Evolutionary conservation across 2,888 invertebrate genomes (phyloP).

Genomic region (Gisinianus flammeolus): DNA sequence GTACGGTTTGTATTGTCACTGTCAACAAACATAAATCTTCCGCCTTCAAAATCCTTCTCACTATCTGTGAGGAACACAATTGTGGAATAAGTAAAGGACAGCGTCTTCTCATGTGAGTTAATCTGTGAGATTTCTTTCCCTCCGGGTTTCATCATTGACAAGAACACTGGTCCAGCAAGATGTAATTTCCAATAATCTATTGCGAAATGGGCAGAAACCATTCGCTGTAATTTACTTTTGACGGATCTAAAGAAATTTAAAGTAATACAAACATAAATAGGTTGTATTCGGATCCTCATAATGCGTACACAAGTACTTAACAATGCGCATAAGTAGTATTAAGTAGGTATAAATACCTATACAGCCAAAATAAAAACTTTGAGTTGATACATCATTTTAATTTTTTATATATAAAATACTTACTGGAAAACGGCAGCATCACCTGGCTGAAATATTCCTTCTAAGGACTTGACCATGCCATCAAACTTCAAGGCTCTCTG

Average conservation of each 20-base stretch:
- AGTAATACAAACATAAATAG: neutral
- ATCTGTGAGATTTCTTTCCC: conserved; percentile 29
- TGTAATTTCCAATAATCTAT: conserved; percentile 71
- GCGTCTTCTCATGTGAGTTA: conserved; percentile 11
- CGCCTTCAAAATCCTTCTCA: conserved; percentile 78
- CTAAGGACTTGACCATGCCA: neutral
- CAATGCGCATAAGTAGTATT: too few relatives aligned
- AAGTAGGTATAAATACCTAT: too few relatives aligned
- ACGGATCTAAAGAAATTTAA: conserved; percentile 65
- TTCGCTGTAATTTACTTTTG: conserved; percentile 77
- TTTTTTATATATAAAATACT: neutral
- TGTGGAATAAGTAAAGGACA: conserved; percentile 70
- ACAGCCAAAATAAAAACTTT: neutral
- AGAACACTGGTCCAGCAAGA: conserved; percentile 85
- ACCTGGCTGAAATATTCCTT: conserved; percentile 9
- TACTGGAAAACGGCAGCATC: conserved; percentile 30
- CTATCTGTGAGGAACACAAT: conserved; percentile 80
- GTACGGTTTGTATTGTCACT: conserved; percentile 70
- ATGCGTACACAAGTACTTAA: neutral
- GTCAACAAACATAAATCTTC: conserved; percentile 80
- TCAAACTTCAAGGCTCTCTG: conserved; percentile 28
- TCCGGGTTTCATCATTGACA: conserved; percentile 65
- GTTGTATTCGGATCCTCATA: neutral
- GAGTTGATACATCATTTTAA: neutral
- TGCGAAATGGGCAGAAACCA: conserved; percentile 77